phyloP scores from a whole-genome alignment of 2,797 vertebrate genomes.

The Botia almorhae region DNA sequence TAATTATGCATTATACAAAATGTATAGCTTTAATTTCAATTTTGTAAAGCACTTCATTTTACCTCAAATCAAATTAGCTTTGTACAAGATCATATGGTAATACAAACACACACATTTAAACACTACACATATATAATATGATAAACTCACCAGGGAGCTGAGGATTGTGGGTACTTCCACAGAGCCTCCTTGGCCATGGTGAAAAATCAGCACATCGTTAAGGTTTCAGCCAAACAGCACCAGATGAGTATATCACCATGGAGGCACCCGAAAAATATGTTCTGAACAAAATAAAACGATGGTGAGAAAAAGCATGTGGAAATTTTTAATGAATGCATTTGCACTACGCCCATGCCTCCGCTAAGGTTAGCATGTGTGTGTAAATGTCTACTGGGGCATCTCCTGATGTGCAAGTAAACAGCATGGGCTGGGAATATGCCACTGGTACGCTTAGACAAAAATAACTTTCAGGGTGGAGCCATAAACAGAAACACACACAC shows the following conservation, averaged over 20 bases:
- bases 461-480: constrained; percentile 47
- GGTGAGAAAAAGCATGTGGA: constrained; percentile 3
- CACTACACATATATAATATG: background rate
- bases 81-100: background rate
- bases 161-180: constrained; percentile 55
- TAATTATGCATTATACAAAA: background rate
- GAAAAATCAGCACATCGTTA: constrained; percentile 45
- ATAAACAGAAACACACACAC: constrained; percentile 35
- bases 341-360: background rate
- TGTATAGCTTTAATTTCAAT: background rate
- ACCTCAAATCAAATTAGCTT: background rate
- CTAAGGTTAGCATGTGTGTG: constrained; percentile 17
- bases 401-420: constrained; percentile 41
- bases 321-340: background rate
- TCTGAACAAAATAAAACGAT: constrained; percentile 10
- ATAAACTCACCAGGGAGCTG: constrained; percentile 56
- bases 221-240: constrained; percentile 8
- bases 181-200: constrained; percentile 56
- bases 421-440: constrained; percentile 39
- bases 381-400: constrained; percentile 14
- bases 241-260: background rate
- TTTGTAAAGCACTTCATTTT: background rate
- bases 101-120: constrained; percentile 3
- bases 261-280: background rate
- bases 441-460: constrained; percentile 38